Conservation (phyloP, 2,113 vertebrate genomes). For the Clinocottus analis region DNA sequence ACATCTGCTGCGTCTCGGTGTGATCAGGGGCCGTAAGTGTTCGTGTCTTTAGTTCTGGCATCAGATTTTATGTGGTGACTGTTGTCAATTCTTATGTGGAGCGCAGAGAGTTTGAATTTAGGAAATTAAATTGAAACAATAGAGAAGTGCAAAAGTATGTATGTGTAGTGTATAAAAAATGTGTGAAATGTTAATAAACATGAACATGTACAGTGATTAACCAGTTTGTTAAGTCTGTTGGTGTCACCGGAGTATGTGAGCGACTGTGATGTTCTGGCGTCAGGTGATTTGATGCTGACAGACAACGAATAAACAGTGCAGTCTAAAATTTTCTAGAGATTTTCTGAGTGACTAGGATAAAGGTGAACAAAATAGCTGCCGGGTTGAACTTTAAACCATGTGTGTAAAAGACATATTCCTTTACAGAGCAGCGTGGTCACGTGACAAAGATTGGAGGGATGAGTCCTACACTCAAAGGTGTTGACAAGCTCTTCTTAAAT, state of each 20-base stretch:
- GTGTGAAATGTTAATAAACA: too few relatives aligned
- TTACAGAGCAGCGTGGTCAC: not conserved
- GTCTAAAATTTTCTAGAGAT: not conserved
- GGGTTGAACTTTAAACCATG: slow-evolving; percentile 34
- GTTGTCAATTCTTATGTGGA: not conserved
- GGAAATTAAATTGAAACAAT: too few relatives aligned
- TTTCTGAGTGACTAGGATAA: not conserved
- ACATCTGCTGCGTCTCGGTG: not conserved
- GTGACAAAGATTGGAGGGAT: not conserved
- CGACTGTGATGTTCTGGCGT: not conserved
- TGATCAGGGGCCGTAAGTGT: not conserved
- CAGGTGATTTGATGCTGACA: too few relatives aligned
- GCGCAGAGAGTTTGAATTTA: too few relatives aligned
- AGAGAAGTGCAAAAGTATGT: too few relatives aligned
- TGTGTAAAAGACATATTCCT: not conserved
- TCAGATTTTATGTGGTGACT: not conserved
- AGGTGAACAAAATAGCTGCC: not conserved
- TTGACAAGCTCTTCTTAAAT: not conserved
- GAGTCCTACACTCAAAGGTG: not conserved
- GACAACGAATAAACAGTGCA: not conserved
- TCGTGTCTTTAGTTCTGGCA: not conserved
- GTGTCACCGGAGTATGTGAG: too few relatives aligned
- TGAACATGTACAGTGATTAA: too few relatives aligned
- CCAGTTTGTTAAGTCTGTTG: too few relatives aligned
- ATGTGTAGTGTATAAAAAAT: too few relatives aligned